Conservation (phyloP, 2,113 vertebrate species). For the Albula glossodonta region DNA sequence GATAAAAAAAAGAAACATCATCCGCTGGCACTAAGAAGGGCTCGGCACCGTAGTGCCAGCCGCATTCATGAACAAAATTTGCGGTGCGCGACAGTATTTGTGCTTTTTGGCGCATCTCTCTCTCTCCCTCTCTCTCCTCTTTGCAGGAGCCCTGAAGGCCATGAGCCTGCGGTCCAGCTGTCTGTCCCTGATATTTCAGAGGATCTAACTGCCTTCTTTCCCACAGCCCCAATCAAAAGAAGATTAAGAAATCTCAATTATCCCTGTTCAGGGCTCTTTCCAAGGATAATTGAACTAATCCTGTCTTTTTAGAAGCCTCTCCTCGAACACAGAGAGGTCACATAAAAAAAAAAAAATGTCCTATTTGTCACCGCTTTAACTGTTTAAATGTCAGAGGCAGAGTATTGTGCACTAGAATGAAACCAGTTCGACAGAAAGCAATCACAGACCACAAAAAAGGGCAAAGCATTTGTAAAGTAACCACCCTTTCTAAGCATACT, state of each 20-base stretch:
- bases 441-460: background rate
- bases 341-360: conserved; percentile 3
- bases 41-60: too few species aligned
- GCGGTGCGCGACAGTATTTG: background rate
- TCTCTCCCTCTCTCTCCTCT: conserved; percentile 8
- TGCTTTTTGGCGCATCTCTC: background rate
- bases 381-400: background rate
- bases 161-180: background rate
- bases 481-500: background rate
- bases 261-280: conserved; percentile 9
- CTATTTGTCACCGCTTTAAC: background rate
- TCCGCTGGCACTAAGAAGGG: background rate
- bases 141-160: background rate
- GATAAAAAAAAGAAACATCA: background rate
- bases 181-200: conserved; percentile 5
- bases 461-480: background rate
- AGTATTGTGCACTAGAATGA: background rate
- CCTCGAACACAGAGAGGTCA: conserved; percentile 7
- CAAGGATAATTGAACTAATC: conserved; percentile 29
- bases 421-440: background rate
- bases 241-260: conserved; percentile 32
- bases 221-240: conserved; percentile 25
- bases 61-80: too few species aligned
- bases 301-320: conserved; percentile 3
- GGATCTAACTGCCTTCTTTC: background rate